Evolutionary conservation across 2,797 vertebrate species (phyloP).

Genomic region (Chelidonichthys spinosus): DNA sequence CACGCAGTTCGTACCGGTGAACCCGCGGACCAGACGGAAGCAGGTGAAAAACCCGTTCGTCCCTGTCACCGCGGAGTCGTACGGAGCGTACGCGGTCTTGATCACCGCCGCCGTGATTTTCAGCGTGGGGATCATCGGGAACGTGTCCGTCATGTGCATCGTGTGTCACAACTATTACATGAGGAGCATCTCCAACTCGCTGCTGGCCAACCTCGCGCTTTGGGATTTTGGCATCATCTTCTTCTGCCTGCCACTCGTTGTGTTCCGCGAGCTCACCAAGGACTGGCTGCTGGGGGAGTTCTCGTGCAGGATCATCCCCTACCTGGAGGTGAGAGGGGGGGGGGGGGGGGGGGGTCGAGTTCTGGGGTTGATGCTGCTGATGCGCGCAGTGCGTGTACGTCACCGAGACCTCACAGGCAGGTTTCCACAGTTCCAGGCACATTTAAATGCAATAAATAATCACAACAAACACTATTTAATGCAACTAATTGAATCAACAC

Average conservation of each 20-base stretch:
- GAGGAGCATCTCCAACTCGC: slow-evolving; percentile 97
- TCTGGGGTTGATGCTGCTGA: not conserved
- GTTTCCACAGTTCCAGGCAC: too few relatives aligned
- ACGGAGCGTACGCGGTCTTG: slow-evolving; percentile 91
- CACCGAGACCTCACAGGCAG: too few relatives aligned
- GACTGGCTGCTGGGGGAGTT: slow-evolving; percentile 96
- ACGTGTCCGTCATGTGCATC: slow-evolving; percentile 97
- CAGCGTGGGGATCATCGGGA: slow-evolving; percentile 91
- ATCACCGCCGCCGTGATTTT: slow-evolving; percentile 90
- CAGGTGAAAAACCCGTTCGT: slow-evolving; percentile 92
- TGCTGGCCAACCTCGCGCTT: slow-evolving; percentile 95
- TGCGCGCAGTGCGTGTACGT: not conserved
- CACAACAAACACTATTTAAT: too few relatives aligned
- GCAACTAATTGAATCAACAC: too few relatives aligned
- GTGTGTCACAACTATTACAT: slow-evolving; percentile 98
- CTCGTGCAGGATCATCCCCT: slow-evolving; percentile 97
- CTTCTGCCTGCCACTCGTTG: slow-evolving; percentile 95
- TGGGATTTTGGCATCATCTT: slow-evolving; percentile 97
- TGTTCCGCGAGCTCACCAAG: slow-evolving; percentile 94
- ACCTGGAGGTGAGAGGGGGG: slow-evolving; percentile 91
- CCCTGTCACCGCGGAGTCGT: slow-evolving; percentile 89
- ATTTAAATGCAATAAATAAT: too few relatives aligned
- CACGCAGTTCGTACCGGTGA: slow-evolving; percentile 70
- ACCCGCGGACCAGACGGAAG: slow-evolving; percentile 67
- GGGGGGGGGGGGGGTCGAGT: not conserved